phyloP scores from a whole-genome alignment of 23 tunicate genomes.

The Ascidia mentula region DNA sequence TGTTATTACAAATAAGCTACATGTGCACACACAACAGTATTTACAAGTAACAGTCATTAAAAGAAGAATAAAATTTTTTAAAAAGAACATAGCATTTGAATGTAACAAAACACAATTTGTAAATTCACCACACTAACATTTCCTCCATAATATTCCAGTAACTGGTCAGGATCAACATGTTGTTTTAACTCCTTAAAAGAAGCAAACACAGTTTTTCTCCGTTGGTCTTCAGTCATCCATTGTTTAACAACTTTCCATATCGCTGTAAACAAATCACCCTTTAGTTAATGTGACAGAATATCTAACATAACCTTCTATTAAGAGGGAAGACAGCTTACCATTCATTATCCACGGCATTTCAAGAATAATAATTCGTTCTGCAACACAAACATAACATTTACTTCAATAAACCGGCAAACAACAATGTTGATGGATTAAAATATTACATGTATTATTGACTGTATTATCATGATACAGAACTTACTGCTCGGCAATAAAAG shows the following conservation, averaged over 20 bases:
- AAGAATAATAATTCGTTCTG: constrained; percentile 78
- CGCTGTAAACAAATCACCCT: constrained; percentile 33
- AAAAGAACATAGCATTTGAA: not conserved
- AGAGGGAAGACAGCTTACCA: constrained; percentile 63
- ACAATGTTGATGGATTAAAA: too few species aligned
- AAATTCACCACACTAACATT: constrained; percentile 23
- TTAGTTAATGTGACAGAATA: too few species aligned
- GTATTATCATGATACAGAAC: not conserved
- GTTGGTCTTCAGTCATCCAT: constrained; percentile 91
- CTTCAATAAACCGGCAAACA: not conserved
- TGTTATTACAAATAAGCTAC: not conserved
- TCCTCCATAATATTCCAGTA: constrained; percentile 52
- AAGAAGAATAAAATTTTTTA: not conserved
- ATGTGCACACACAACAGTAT: not conserved
- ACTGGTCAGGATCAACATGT: constrained; percentile 49
- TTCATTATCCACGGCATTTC: constrained; percentile 99
- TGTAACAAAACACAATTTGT: not conserved
- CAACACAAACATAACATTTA: constrained; percentile 22
- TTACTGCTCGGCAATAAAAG: not conserved
- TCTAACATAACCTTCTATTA: too few species aligned
- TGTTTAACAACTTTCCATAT: constrained; percentile 88
- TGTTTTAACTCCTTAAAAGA: constrained; percentile 55
- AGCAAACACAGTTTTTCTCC: constrained; percentile 57
- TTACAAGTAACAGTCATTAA: not conserved
- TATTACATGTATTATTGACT: not conserved